Evolutionary conservation across 92 coral and sea anemone genomes (phyloP).

Genomic region (Isaurus tuberculatus): DNA sequence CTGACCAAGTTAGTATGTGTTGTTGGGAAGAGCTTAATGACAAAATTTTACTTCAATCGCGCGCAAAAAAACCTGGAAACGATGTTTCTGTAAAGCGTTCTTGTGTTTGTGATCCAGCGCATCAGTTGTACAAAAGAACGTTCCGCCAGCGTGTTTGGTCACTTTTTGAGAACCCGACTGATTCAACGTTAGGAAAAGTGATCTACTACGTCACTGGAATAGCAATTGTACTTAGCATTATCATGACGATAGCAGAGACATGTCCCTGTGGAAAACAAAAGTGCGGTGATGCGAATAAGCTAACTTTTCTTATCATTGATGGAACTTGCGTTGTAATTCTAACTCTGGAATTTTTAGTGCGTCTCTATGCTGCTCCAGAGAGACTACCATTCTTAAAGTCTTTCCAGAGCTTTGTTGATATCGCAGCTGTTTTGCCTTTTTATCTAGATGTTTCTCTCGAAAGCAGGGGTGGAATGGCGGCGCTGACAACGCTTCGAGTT

Average conservation of each 20-base stretch:
- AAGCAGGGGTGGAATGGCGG: conserved; percentile 72
- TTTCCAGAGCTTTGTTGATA: conserved; percentile 85
- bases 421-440: conserved; percentile 90
- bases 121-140: conserved; percentile 28
- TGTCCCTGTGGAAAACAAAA: conserved; percentile 78
- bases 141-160: conserved; percentile 78
- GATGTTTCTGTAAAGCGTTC: conserved; percentile 8
- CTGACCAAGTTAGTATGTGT: conserved; percentile 80
- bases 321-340: conserved; percentile 87
- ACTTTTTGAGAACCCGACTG: conserved; percentile 81
- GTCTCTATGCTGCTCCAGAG: conserved; percentile 85
- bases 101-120: conserved; percentile 57
- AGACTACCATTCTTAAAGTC: conserved; percentile 79
- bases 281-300: conserved; percentile 76
- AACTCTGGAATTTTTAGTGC: conserved; percentile 84
- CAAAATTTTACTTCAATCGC: neutral
- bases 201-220: conserved; percentile 73
- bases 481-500: conserved; percentile 80
- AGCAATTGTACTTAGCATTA: conserved; percentile 82
- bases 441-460: conserved; percentile 76
- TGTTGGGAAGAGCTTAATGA: conserved; percentile 91
- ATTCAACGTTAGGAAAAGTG: conserved; percentile 66
- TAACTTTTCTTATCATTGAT: conserved; percentile 72
- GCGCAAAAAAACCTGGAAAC: conserved; percentile 12
- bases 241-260: conserved; percentile 87